These are phyloP conservation scores for Pollenia labialis DNA, from an alignment of 2,888 invertebrate genomes.

Conservation along the genomic window DNA sequence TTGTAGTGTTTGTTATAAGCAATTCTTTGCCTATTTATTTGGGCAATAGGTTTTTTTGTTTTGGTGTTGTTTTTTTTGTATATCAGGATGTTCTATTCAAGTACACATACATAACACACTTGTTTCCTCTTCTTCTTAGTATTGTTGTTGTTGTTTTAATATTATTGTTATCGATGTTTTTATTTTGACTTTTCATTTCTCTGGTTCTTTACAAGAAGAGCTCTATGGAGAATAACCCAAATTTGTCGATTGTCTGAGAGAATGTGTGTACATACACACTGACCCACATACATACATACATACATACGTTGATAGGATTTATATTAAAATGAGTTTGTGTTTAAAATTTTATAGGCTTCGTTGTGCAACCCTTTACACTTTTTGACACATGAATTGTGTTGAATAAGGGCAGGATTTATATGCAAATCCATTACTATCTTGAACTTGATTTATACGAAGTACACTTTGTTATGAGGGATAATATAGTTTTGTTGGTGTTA, in stretches of 20 bases:
- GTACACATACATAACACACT: conserved; percentile 1
- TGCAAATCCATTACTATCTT: too few relatives aligned
- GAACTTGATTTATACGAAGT: too few relatives aligned
- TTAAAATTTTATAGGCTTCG: conserved; percentile 32
- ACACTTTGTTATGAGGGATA: too few relatives aligned
- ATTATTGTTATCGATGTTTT: conserved; percentile 38
- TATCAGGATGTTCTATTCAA: conserved; percentile 11
- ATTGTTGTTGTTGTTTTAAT: conserved; percentile 9
- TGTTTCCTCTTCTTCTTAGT: conserved; percentile 9
- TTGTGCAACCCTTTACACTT: conserved; percentile 30
- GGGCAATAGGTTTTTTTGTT: conserved; percentile 30
- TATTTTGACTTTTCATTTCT: conserved; percentile 49
- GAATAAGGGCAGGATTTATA: too few relatives aligned
- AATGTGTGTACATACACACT: conserved; percentile 21
- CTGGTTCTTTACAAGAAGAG: conserved; percentile 28
- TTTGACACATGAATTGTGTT: conserved; percentile 25
- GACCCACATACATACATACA: not conserved
- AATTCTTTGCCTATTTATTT: conserved; percentile 38
- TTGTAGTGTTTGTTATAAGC: conserved; percentile 12
- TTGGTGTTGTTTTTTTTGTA: conserved; percentile 16
- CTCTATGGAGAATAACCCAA: conserved; percentile 64
- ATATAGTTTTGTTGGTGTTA: too few relatives aligned
- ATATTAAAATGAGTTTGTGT: conserved; percentile 29
- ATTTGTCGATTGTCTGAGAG: conserved; percentile 62
- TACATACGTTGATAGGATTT: not conserved